Conservation (phyloP, 2,113 vertebrate species). For the Caranx melampygus region DNA sequence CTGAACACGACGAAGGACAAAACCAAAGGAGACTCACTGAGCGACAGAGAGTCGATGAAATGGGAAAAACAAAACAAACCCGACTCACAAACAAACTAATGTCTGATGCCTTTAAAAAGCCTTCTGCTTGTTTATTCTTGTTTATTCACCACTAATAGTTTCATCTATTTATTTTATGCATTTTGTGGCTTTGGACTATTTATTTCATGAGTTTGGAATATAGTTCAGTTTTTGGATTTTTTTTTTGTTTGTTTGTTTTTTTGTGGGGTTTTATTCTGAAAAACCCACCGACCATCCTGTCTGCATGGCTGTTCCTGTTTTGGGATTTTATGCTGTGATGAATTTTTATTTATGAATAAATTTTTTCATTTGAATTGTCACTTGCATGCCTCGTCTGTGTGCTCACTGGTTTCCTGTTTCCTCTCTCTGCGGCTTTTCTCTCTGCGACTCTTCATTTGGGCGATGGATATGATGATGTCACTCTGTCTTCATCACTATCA, state of each 20-base stretch:
- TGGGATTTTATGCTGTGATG: constrained; percentile 48
- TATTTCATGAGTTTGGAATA: constrained; percentile 59
- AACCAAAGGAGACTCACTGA: constrained; percentile 16
- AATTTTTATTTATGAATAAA: constrained; percentile 82
- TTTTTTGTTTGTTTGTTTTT: constrained; percentile 10
- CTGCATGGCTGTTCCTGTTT: constrained; percentile 73
- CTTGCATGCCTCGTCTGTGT: constrained; percentile 76
- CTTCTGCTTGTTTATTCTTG: constrained; percentile 37
- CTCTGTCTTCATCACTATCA: neutral
- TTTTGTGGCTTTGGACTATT: constrained; percentile 55
- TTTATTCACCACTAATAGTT: constrained; percentile 46
- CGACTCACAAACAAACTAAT: constrained; percentile 54
- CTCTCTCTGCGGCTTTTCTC: constrained; percentile 29
- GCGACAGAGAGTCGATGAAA: constrained; percentile 7
- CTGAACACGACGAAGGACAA: neutral
- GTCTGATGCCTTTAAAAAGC: constrained; percentile 42
- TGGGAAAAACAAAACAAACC: neutral
- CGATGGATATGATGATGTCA: constrained; percentile 1
- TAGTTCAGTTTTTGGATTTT: constrained; percentile 46
- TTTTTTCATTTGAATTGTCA: constrained; percentile 56
- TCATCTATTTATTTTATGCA: constrained; percentile 61
- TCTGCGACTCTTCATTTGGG: constrained; percentile 4
- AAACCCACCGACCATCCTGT: constrained; percentile 18
- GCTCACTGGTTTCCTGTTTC: constrained; percentile 42
- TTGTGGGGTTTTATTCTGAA: constrained; percentile 39